Conservation (phyloP, 2,888 invertebrate species). For the Hirtodrosophila cameraria region DNA sequence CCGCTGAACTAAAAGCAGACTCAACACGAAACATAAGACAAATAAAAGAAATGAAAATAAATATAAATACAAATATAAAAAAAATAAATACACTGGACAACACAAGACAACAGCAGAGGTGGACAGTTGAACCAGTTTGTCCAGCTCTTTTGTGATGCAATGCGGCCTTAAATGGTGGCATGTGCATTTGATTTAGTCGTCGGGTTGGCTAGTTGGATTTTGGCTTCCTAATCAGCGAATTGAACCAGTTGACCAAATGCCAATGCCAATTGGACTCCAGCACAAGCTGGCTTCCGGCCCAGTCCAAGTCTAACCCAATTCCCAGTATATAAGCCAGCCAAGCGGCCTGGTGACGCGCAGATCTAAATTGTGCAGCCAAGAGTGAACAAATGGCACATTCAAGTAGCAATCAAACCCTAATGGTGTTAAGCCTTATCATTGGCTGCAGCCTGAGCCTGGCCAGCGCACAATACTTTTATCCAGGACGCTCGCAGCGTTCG, state of each 20-base stretch:
- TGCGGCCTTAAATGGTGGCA: constrained; percentile 52
- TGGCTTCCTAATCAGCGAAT: constrained; percentile 67
- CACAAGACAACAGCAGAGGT: constrained; percentile 2
- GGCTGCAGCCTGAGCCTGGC: constrained; percentile 31
- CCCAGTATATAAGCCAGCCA: constrained; percentile 49
- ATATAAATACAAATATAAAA: constrained; percentile 1
- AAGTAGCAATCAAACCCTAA: constrained; percentile 24
- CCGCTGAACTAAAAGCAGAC: constrained; percentile 4
- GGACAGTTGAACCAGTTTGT: constrained; percentile 28
- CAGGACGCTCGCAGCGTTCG: constrained; percentile 31
- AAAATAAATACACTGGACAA: constrained; percentile 32
- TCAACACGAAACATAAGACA: constrained; percentile 2
- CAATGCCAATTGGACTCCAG: constrained; percentile 58
- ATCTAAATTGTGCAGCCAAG: constrained; percentile 46
- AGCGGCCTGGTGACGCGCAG: constrained; percentile 39
- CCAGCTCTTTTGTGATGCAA: constrained; percentile 46
- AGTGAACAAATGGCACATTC: constrained; percentile 30
- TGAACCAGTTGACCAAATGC: constrained; percentile 76
- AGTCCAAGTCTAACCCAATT: constrained; percentile 39
- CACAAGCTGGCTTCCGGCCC: constrained; percentile 30
- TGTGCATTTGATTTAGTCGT: constrained; percentile 7
- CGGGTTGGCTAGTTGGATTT: constrained; percentile 1
- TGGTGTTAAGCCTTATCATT: constrained; percentile 32
- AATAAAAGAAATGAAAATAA: background rate
- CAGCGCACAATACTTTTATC: constrained; percentile 41